These are phyloP conservation scores for Prunella himalayana DNA, from an alignment of 2,113 vertebrate species.

Conservation along the genomic window DNA sequence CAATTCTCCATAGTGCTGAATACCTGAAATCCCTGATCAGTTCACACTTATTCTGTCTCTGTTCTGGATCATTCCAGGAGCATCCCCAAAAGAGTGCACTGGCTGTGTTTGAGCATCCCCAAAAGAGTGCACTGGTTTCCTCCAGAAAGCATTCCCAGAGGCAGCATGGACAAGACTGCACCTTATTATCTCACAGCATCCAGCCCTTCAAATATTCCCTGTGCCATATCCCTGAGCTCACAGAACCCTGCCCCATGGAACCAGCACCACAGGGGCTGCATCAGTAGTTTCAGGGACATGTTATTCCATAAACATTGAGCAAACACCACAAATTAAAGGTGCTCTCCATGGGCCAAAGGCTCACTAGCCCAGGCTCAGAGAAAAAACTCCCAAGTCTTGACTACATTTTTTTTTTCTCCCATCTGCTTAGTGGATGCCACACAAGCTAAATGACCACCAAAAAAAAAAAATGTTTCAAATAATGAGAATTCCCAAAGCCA, in stretches of 20 bases:
- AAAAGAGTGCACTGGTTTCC: not conserved
- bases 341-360: not conserved
- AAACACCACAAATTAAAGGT: not conserved
- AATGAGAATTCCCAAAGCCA: not conserved
- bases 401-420: not conserved
- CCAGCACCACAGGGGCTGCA: not conserved
- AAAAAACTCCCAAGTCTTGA: not conserved
- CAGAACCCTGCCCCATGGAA: not conserved
- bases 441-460: not conserved
- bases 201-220: not conserved
- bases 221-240: not conserved
- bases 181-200: accelerated
- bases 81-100: not conserved
- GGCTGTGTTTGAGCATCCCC: not conserved
- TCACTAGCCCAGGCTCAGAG: not conserved
- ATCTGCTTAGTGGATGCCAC: not conserved
- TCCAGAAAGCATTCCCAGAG: not conserved
- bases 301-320: not conserved
- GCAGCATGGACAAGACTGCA: accelerated
- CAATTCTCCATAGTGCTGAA: not conserved
- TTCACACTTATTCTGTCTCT: not conserved
- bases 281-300: accelerated
- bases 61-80: not conserved
- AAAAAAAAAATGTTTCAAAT: not conserved
- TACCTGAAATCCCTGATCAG: not conserved